These are phyloP conservation scores for Callosobruchus maculatus DNA, from an alignment of 2,888 invertebrate species.

Conservation along the genomic window DNA sequence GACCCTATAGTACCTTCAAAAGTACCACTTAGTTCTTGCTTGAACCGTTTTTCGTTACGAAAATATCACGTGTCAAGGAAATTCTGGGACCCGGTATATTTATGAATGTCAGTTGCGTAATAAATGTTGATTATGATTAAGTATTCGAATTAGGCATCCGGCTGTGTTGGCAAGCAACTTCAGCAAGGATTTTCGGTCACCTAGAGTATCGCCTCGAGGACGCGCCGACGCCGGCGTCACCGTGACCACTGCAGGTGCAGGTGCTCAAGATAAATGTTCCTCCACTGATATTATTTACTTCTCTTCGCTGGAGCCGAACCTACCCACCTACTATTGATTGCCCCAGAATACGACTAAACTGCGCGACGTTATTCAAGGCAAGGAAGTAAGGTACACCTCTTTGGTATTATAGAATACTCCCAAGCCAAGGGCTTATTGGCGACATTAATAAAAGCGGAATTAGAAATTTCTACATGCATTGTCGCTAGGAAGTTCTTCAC, in stretches of 20 bases:
- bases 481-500: no score
- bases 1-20: no score
- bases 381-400: background rate
- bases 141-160: background rate
- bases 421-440: no score
- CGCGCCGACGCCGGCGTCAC: conserved; percentile 27
- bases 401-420: no score
- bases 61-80: no score
- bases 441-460: no score
- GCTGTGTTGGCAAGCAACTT: background rate
- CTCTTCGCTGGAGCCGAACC: conserved; percentile 26
- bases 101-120: no score
- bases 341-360: conserved; percentile 28
- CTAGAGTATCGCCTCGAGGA: background rate
- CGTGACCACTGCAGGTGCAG: conserved; percentile 22
- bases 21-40: no score
- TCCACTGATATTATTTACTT: conserved; percentile 32
- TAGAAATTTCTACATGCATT: no score
- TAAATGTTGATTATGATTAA: no score
- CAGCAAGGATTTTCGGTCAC: background rate
- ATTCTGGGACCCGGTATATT: no score
- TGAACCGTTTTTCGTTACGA: no score
- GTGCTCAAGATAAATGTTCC: conserved; percentile 39
- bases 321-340: conserved; percentile 34
- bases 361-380: background rate